phyloP scores from a whole-genome alignment of 2,113 vertebrate species.

The Rhodinocichla rosea region DNA sequence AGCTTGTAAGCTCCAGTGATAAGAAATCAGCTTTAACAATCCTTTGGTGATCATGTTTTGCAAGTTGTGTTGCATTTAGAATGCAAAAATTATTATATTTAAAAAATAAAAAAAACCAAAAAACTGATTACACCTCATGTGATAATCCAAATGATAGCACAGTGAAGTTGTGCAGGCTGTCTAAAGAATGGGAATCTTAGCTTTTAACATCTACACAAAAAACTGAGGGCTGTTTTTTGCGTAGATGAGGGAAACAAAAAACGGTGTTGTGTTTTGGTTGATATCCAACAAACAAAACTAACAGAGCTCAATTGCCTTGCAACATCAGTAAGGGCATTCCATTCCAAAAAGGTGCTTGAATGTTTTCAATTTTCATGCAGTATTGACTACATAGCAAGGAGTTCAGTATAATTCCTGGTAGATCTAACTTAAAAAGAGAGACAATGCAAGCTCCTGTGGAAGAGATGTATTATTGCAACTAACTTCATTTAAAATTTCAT shows the following conservation, averaged over 20 bases:
- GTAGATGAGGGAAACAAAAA: background rate
- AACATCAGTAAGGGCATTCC: background rate
- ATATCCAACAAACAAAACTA: background rate
- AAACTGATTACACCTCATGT: background rate
- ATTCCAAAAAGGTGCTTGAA: background rate
- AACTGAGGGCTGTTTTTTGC: background rate
- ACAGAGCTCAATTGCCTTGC: background rate
- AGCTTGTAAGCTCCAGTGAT: background rate
- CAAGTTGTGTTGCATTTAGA: background rate
- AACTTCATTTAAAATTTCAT: background rate
- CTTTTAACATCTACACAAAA: background rate
- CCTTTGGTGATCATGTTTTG: background rate
- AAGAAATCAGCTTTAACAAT: background rate
- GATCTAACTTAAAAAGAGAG: background rate
- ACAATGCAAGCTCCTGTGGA: background rate
- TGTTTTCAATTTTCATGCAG: background rate
- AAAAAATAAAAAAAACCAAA: background rate
- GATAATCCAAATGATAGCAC: rapidly evolving
- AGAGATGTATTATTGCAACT: background rate
- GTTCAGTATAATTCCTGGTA: background rate
- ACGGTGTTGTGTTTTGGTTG: background rate
- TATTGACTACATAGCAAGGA: background rate
- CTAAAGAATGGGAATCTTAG: background rate
- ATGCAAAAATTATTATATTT: background rate
- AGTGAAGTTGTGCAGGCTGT: background rate